A percentile compares a stretch with the other conserved stretches of the same genome.
Evolutionary conservation across 2,888 invertebrate species (phyloP).

Genomic region (Aporophyla lueneburgensis): DNA sequence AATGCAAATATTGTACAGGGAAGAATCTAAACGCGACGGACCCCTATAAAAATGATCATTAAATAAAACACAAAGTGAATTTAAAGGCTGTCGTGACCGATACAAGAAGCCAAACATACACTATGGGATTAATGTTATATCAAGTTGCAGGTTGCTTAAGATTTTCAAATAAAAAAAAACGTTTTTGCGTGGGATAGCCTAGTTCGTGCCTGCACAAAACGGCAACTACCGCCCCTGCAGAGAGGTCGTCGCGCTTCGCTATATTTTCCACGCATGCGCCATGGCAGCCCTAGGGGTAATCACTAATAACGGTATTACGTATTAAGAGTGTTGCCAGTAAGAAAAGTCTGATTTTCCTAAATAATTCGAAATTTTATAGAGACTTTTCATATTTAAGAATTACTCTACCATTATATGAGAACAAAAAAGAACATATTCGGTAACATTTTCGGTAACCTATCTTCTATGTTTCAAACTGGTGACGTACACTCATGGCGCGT

Average conservation of each 20-base stretch:
- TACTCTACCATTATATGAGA: neutral
- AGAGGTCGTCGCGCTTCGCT: constrained; percentile 82
- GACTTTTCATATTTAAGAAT: neutral
- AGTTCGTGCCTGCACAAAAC: constrained; percentile 76
- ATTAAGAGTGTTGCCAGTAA: constrained; percentile 72
- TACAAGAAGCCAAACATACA: neutral
- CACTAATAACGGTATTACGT: constrained; percentile 81
- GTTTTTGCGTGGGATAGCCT: constrained; percentile 26
- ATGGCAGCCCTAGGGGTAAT: constrained; percentile 80
- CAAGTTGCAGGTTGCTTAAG: neutral
- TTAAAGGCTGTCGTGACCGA: neutral
- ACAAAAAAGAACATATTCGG: neutral
- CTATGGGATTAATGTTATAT: neutral
- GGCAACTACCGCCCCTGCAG: constrained; percentile 82
- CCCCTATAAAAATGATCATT: constrained; percentile 46
- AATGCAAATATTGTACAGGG: constrained; percentile 85
- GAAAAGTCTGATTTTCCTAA: constrained; percentile 26
- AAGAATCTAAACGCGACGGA: constrained; percentile 69
- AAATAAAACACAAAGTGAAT: neutral
- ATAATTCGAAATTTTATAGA: neutral
- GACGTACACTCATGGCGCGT: constrained; percentile 74
- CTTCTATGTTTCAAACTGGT: constrained; percentile 52
- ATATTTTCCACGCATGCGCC: constrained; percentile 89
- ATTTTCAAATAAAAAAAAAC: neutral
- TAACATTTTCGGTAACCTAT: constrained; percentile 9